phyloP scores from a whole-genome alignment of 2,797 vertebrate species.

The Vireo griseus region DNA sequence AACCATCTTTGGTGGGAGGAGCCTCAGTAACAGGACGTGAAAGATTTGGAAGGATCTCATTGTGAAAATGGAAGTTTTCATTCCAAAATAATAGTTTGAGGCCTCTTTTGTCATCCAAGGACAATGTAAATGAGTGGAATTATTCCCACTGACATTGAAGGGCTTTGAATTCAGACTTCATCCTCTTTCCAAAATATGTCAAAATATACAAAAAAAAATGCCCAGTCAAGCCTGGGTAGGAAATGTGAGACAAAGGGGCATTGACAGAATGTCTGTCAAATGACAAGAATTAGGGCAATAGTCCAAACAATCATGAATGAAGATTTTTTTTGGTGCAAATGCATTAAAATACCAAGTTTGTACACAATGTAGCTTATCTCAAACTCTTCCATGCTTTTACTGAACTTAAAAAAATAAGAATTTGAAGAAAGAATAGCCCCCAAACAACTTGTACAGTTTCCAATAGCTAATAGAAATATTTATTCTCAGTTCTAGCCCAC shows the following conservation, averaged over 20 bases:
- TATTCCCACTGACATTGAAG: neutral
- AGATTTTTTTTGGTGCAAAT: neutral
- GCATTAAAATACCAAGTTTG: neutral
- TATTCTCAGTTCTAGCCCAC: neutral
- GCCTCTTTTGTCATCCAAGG: neutral
- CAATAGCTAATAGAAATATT: neutral
- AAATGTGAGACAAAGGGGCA: constrained; percentile 11
- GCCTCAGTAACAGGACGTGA: neutral
- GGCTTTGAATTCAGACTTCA: neutral
- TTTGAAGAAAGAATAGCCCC: neutral
- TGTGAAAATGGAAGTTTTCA: neutral
- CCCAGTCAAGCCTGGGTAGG: neutral
- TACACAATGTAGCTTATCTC: neutral
- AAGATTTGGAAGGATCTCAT: neutral
- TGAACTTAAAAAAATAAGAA: neutral
- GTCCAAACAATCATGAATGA: neutral
- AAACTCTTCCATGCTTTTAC: neutral
- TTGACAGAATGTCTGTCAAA: neutral
- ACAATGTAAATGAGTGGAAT: neutral
- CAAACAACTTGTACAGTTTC: neutral
- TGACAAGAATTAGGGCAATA: neutral
- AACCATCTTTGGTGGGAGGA: neutral
- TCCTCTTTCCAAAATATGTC: neutral
- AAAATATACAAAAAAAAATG: neutral
- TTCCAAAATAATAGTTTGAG: neutral